Base-by-base conservation (phyloP, 2,113 vertebrate genomes). In the Tragelaphus buxtoni region DNA sequence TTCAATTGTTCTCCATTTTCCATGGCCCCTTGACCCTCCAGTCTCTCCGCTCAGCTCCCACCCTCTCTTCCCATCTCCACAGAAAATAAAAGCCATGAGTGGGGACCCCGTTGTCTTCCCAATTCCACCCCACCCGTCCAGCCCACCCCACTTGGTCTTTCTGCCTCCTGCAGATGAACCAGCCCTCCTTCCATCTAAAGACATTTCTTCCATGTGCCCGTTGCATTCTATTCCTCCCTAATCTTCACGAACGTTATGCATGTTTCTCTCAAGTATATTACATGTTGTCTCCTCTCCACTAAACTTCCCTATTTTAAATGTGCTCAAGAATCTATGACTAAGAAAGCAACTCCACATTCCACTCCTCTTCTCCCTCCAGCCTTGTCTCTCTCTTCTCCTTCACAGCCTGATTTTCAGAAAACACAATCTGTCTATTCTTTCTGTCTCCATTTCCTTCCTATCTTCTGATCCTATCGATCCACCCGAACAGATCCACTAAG, bases 351-450 rank as follows among this genome's bases (percentile, higher is more conserved):
- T 47, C 53, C 47, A 18, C 22, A 24, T 22, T 9, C 39, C 28
- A 35, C 18, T 79, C 13, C 17, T 49, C 58, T 14, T 51, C 55
- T 63, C 87, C 14, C 65, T 61, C 39, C 26, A 83, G 55, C 32
- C 83, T 45, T 1, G 2, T 53, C 76, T 89, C 85, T 60, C 45
- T 69, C 74, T 90, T 55, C n/a, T 26, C 9, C 10, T 82, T 87
- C 61, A 55, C 30, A 56, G 60, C 5, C 60, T 92, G 32, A 69
- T 55, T 55, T 51, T 83, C 30, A 56, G 90, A 58, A 90, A 96
- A 86, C 83, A 76, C 96, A 61, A 60, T 63, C 76, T 77, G 55
- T 63, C 87, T 39, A 14, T n/a, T 35, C 56, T 45, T 86, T 49
- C 39, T 56, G 49, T 47, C 90, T 79, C 79, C 20, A 17, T 69